Base-by-base conservation (phyloP, 2,797 vertebrate genomes). In the Eupleurogrammus muticus region DNA sequence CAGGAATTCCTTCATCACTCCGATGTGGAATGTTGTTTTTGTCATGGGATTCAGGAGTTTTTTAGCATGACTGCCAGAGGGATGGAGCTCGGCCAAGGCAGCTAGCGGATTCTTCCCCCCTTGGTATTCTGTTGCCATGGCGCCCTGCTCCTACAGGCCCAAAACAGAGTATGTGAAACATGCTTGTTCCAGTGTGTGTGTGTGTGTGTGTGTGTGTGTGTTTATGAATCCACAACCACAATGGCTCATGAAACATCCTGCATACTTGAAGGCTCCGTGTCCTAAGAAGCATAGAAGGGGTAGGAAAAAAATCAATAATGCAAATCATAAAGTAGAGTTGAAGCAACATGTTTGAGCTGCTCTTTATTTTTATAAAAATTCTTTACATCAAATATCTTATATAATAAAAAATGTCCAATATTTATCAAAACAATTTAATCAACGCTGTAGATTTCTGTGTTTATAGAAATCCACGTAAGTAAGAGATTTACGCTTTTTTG, bases 1-100 rank as follows among this genome's bases (percentile, higher is more conserved):
- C 85, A 87, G 73, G 77, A 91, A 93, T 92, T 90, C 81, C 90
- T 88, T 83, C 74, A 88, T 92, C 86, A 83, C 85, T 88, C 81
- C 86, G 82, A 89, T 85, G 88, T 83, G 90, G 87, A 85, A 90
- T 91, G 89, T 89, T 92, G 89, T 91, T 93, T 89, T 90, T 89
- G 83, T 89, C 89, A 87, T 84, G 87, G 86, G 85, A 92, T 86
- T 91, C 82, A 75, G 75, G 80, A 87, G 84, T 89, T 91, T 90
- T 87, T 28, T 6, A 84, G 88, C 84, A 81, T 73, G 82, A 75
- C 84, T 80, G 81, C 88, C 82, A 84, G 77, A 58, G 64, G 75
- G 83, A 91, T 92, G 91, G 88, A 91, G 86, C 82, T 79, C 73
- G 64, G 87, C 90, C 89, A 85, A 85, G 86, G 83, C 85, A 82